Evolutionary conservation across 1,140 invertebrate species (phyloP), one percentile per base, ranked within the genome.

Genomic region (Anoplolepis gracilipes): DNA sequence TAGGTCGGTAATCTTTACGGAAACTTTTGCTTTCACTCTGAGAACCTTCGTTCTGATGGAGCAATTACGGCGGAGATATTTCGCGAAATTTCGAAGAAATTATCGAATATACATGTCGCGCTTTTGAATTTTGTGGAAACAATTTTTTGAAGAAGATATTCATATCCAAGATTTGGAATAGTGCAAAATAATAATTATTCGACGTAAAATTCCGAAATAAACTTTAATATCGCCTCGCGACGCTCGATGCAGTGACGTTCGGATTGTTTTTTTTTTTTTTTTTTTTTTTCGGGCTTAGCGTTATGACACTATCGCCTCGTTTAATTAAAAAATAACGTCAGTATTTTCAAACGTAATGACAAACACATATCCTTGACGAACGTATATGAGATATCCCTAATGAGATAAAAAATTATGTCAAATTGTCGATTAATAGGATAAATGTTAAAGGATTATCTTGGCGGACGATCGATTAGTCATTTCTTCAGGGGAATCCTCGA

Each of bases 21-120:
- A 84, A 87, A 92, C 87, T 91, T 90, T 92, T 92, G 85, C 92
- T 91, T 90, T 91, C 86, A 64, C 46, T 46, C 64, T 62, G 28
- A 36, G 4, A 49, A 72, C 30, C 75, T 76, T 16, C 64, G 55
- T 30, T 90, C 79, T 61, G 53, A 65, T 67, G 65, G 59, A 78
- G 57, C 22, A 65, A 70, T 13, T n/a, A 6, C 16, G 22, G 61
- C 28, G 11, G 1, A 36, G 10, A 49, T 36, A 7, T 16, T 55
- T 69, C 13, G 13, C 8, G n/a, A n/a, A n/a, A n/a, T n/a, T n/a
- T n/a, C 30, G 1, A 79, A 13, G 13, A 3, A 53, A n/a, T 19
- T 7, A 16, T 55, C 25, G 49, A 73, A 11, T 57, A 42, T 13
- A 46, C 19, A 13, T 28, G 19, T 13, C 7, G 22, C 55, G 22